Evolutionary conservation across 2,888 invertebrate genomes (phyloP).

Genomic region (Macaria notata): DNA sequence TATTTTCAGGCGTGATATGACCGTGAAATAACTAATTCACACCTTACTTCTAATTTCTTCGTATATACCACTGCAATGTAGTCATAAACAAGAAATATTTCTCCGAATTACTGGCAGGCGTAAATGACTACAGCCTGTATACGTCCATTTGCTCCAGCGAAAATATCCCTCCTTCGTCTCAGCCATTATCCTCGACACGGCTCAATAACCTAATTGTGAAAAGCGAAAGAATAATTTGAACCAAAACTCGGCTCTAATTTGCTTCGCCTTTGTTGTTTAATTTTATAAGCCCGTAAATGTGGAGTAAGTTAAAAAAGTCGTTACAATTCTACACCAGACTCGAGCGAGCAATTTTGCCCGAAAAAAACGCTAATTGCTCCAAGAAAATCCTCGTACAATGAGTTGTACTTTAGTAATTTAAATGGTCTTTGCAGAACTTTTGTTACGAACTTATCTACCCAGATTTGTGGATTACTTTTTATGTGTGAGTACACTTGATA

Average conservation of each 20-base stretch:
- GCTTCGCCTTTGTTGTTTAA: conserved; percentile 21
- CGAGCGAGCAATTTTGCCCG: conserved; percentile 14
- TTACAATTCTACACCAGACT: conserved; percentile 17
- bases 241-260: conserved; percentile 17
- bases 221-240: conserved; percentile 5
- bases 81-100: too few species aligned
- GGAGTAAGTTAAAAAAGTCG: conserved; percentile 18
- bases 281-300: conserved; percentile 22
- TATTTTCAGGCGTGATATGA: too few species aligned
- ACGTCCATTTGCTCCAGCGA: not conserved
- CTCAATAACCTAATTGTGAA: conserved; percentile 7
- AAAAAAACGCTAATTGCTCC: conserved; percentile 12
- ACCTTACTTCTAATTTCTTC: too few species aligned
- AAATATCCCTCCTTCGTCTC: not conserved
- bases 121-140: too few species aligned
- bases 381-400: not conserved
- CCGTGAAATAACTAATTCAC: too few species aligned
- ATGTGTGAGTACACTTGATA: too few species aligned
- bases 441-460: too few species aligned
- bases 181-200: conserved; percentile 1
- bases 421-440: too few species aligned
- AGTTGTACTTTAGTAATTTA: not conserved
- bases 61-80: too few species aligned
- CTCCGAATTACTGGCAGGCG: too few species aligned
- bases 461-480: too few species aligned